Base-by-base conservation (phyloP, 2,888 invertebrate species). In the Drosophila paranaensis region DNA sequence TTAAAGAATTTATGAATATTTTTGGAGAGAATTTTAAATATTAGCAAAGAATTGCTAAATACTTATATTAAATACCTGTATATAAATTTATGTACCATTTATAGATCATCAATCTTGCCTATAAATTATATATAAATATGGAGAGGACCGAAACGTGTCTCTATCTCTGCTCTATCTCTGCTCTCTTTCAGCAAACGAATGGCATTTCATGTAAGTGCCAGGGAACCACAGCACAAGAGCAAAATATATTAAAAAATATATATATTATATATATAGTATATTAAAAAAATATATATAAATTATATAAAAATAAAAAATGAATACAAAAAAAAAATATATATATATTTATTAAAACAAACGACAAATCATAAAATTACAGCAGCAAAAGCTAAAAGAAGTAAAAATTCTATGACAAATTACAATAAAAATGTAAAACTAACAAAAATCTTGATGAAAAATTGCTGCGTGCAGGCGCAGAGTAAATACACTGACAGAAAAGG, bases 201-300 rank as follows among this genome's bases (percentile, higher is more conserved):
- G 16, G 42, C 43, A 65, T 65, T 62, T 46, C 56, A 60, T 13
- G 35, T 79, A 79, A 77, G 60, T 61, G 77, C 71, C 85, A 74
- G 79, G 79, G 74, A 88, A 79, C 88, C 88, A 85, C 65, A 69
- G 45, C 58, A 25, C 55, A 27, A 76, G 42, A 56, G 46, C 51
- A 35, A 53, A 61, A 60, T 73, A 73, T 39, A 40, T 37, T 57
- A 58, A 71, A 74, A 69, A 55, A 40, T 27, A 27, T 27, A n/a
- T 39, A 10, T 10, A n/a, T n/a, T n/a, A n/a, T n/a, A n/a, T n/a
- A n/a, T n/a, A n/a, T n/a, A n/a, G n/a, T n/a, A n/a, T n/a, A n/a
- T 10, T 3, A 48, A 6, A 39, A 39, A 48, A 48, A 46, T 4
- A 11, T 10, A 48, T 11, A 6, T 6, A 20, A 20, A 20, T 20